Percentiles rank a stretch among this genome's conserved stretches.
Conservation (phyloP, 2,888 invertebrate species). For the Napeogenes sylphis region DNA sequence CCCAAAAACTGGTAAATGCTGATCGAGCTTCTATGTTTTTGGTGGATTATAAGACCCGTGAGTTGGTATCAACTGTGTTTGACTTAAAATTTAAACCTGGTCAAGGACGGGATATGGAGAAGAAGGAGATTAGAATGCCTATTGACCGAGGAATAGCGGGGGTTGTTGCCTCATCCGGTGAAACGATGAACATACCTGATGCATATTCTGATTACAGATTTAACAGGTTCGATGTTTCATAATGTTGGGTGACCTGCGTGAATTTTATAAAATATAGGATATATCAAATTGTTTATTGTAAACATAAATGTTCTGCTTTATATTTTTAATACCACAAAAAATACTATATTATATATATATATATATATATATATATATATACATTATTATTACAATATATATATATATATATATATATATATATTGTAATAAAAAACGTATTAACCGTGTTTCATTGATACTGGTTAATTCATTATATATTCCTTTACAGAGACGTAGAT, state of each 20-base stretch:
- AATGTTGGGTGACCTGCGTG: too few relatives aligned
- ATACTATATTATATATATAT: too few relatives aligned
- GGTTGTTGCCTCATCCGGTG: conserved; percentile 87
- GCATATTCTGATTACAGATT: conserved; percentile 88
- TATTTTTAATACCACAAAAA: too few relatives aligned
- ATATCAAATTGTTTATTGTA: background rate
- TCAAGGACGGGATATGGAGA: conserved; percentile 47
- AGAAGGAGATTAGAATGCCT: conserved; percentile 82
- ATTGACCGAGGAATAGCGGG: conserved; percentile 89
- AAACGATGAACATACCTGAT: conserved; percentile 88
- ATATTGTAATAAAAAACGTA: too few relatives aligned
- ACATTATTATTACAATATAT: background rate
- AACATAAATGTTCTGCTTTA: background rate
- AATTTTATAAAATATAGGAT: too few relatives aligned
- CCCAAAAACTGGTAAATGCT: conserved; percentile 87
- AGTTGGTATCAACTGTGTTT: conserved; percentile 89
- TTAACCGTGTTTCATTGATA: background rate
- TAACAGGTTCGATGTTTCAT: conserved; percentile 66
- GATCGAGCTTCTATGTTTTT: conserved; percentile 91
- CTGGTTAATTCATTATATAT: background rate
- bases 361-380: too few relatives aligned
- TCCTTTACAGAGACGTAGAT: conserved; percentile 76
- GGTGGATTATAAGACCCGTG: conserved; percentile 83
- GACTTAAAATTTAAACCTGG: conserved; percentile 75
- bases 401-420: too few relatives aligned